Conservation (phyloP, 2,113 vertebrate species). For the Gadus macrocephalus region DNA sequence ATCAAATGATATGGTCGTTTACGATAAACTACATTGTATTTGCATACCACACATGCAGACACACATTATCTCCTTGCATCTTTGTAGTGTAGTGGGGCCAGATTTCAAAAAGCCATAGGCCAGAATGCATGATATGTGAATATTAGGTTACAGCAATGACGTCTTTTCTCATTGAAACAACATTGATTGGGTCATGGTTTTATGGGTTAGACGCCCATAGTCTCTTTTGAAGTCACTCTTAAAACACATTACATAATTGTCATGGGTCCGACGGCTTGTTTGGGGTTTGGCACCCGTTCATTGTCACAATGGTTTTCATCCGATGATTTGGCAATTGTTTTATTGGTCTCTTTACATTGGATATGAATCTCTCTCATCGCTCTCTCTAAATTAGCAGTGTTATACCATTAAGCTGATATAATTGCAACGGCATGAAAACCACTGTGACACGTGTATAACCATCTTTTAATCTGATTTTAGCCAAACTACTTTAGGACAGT, state of each 20-base stretch:
- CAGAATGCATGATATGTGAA: constrained; percentile 23
- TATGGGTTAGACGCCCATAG: constrained; percentile 25
- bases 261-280: constrained; percentile 40
- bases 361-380: background rate
- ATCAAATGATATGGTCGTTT: too few relatives aligned
- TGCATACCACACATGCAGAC: constrained; percentile 15
- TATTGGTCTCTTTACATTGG: background rate
- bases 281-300: constrained; percentile 55
- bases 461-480: constrained; percentile 27
- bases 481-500: too few relatives aligned
- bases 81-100: constrained; percentile 44
- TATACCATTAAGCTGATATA: background rate
- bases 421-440: constrained; percentile 33
- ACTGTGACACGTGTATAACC: constrained; percentile 36
- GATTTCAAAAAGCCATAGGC: constrained; percentile 47
- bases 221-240: constrained; percentile 13
- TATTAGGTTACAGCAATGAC: constrained; percentile 42
- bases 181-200: constrained; percentile 37
- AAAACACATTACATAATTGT: constrained; percentile 4
- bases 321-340: constrained; percentile 1
- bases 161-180: constrained; percentile 11
- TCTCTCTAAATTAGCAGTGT: background rate
- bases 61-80: constrained; percentile 35
- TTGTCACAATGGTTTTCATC: constrained; percentile 53
- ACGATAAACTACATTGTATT: too few relatives aligned